Conservation (phyloP, 2,113 vertebrate genomes). For the Myocastor coypus region DNA sequence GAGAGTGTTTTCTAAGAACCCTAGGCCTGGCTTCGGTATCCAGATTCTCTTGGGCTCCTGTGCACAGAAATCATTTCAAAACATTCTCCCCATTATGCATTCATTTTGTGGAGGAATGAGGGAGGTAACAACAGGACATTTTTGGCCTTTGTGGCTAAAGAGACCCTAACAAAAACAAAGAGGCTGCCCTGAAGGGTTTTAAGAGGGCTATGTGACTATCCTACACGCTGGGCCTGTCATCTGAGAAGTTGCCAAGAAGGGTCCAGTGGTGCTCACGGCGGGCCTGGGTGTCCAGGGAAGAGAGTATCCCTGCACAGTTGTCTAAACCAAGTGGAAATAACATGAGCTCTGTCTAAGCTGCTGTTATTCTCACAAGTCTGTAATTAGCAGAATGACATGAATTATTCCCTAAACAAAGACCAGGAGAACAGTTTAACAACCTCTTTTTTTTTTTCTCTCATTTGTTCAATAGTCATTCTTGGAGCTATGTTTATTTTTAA, state of each 20-base stretch:
- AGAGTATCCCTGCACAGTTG: background rate
- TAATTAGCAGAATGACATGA: slow-evolving; percentile 29
- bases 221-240: background rate
- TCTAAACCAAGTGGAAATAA: slow-evolving; percentile 33
- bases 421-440: background rate
- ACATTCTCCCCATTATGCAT: background rate
- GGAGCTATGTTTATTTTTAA: slow-evolving; percentile 5
- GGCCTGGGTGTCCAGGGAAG: background rate
- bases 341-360: background rate
- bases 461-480: slow-evolving; percentile 8
- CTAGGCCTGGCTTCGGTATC: background rate
- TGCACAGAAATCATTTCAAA: background rate
- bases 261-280: background rate
- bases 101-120: background rate
- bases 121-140: background rate
- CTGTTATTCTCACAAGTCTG: background rate
- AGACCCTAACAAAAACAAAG: background rate
- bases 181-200: background rate
- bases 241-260: background rate
- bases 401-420: slow-evolving; percentile 41
- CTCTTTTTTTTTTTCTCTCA: slow-evolving; percentile 39
- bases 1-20: background rate
- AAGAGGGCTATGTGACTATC: background rate
- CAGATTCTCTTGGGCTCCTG: background rate
- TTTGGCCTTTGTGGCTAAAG: background rate